Conservation (phyloP, 2,113 vertebrate species). For the Notiomystis cincta region DNA sequence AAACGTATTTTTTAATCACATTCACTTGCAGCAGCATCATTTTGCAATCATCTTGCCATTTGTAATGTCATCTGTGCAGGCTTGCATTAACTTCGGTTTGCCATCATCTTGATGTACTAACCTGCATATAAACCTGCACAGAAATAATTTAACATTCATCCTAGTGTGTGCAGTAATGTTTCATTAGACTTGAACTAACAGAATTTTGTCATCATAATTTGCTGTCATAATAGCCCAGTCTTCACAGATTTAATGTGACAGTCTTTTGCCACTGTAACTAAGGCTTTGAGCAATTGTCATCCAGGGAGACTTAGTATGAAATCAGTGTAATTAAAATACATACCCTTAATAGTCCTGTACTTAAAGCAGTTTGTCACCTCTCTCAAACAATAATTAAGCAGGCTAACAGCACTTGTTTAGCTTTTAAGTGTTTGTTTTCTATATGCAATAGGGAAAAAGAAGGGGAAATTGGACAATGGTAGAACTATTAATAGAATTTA, state of each 20-base stretch:
- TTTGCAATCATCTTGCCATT: slow-evolving; percentile 56
- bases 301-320: slow-evolving; percentile 14
- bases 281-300: slow-evolving; percentile 33
- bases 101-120: slow-evolving; percentile 52
- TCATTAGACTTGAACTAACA: slow-evolving; percentile 67
- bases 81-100: slow-evolving; percentile 52
- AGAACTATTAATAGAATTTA: background rate
- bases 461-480: background rate
- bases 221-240: slow-evolving; percentile 52
- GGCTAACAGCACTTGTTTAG: background rate
- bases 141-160: slow-evolving; percentile 64
- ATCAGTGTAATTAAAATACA: slow-evolving; percentile 42
- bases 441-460: background rate
- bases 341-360: background rate
- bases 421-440: background rate
- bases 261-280: slow-evolving; percentile 31
- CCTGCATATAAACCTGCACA: background rate
- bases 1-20: slow-evolving; percentile 23
- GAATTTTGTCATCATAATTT: slow-evolving; percentile 63
- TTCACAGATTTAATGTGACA: slow-evolving; percentile 53
- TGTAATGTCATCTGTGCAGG: slow-evolving; percentile 23
- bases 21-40: slow-evolving; percentile 14
- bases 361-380: background rate
- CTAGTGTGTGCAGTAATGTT: slow-evolving; percentile 35
- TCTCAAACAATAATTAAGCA: slow-evolving; percentile 8